These are phyloP conservation scores for Boulengerochromis microlepis DNA, from an alignment of 2,113 vertebrate species.

Conservation along the genomic window DNA sequence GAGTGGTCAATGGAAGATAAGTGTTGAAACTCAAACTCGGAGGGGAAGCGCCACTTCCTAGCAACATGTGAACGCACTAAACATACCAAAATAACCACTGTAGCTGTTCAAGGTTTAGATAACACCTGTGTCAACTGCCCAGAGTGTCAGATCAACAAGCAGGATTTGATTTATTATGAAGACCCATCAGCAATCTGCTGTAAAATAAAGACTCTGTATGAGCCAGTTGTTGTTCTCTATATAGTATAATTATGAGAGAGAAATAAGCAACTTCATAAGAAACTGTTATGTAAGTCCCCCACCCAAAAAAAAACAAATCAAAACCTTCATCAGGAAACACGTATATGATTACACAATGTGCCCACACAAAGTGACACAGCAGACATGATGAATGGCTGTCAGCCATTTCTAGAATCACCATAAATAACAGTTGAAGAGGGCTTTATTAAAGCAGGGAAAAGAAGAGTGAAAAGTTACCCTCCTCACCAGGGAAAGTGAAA, in stretches of 20 bases:
- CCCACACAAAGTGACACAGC: background rate
- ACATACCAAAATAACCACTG: conserved; percentile 64
- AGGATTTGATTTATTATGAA: background rate
- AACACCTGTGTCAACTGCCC: conserved; percentile 36
- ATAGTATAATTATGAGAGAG: background rate
- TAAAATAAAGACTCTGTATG: background rate
- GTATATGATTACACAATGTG: background rate
- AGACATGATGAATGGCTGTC: background rate
- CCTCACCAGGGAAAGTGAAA: conserved; percentile 26
- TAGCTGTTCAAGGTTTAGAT: conserved; percentile 27
- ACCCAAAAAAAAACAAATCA: background rate
- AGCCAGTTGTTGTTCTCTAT: background rate
- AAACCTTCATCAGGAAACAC: background rate
- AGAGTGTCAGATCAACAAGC: background rate
- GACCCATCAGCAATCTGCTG: background rate
- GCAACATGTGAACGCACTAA: conserved; percentile 47
- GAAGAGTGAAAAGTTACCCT: conserved; percentile 22
- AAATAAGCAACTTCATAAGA: background rate
- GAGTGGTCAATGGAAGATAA: conserved; percentile 25
- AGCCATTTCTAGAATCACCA: background rate
- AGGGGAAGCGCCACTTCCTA: conserved; percentile 42
- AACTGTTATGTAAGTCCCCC: background rate
- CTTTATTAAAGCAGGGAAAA: background rate
- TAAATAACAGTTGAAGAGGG: conserved; percentile 15
- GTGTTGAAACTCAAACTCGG: background rate